These are phyloP conservation scores for Mus spretus DNA, from an alignment of 2,797 vertebrate species.

Conservation along the genomic window DNA sequence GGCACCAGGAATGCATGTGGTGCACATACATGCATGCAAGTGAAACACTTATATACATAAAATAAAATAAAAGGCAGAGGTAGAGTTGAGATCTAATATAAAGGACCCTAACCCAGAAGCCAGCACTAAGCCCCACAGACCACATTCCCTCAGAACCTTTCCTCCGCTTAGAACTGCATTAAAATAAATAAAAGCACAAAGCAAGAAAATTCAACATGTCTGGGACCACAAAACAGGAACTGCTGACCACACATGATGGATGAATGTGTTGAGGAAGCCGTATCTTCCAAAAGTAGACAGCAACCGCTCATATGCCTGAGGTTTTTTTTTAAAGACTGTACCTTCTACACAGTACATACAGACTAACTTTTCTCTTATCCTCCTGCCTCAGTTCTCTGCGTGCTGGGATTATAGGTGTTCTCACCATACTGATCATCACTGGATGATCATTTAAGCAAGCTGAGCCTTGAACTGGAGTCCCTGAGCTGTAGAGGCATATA, in stretches of 20 bases:
- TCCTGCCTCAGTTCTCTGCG: neutral
- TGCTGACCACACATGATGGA: neutral
- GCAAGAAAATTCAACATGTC: neutral
- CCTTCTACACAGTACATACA: neutral
- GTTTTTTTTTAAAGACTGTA: neutral
- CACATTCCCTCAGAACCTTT: neutral
- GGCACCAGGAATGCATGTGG: neutral
- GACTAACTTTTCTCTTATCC: neutral
- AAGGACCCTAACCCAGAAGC: neutral
- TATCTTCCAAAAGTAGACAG: neutral
- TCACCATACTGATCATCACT: neutral
- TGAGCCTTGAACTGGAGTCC: neutral
- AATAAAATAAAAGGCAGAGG: neutral
- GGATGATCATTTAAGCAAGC: neutral
- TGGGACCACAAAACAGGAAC: neutral
- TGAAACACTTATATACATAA: neutral
- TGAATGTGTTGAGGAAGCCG: neutral
- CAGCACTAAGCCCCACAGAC: neutral
- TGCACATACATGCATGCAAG: neutral
- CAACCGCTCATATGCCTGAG: neutral
- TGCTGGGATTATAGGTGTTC: neutral
- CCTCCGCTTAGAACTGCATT: neutral
- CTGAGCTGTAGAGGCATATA: neutral
- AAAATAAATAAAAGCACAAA: slow-evolving; percentile 8
- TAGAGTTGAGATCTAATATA: neutral